Evolutionary conservation across 2,113 vertebrate species (phyloP), one percentile per base, ranked within the genome.

Genomic region (Crotalus tigris): DNA sequence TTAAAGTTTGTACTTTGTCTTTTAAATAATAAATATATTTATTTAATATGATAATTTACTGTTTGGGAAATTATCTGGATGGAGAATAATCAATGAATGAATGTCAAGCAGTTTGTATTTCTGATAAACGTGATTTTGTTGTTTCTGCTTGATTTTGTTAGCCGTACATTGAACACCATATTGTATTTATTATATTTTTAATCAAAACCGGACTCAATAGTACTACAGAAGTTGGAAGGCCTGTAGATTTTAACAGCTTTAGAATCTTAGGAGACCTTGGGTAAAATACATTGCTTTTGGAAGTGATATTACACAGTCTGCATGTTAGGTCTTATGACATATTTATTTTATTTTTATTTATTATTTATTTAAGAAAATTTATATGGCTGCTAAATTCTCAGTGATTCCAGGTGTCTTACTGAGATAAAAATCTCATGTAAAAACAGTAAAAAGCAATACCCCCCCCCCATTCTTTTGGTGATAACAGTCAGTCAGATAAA

Each of bases 251-350:
- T 57, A 58, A 91, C 1, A 5, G 19, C 0, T 57, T 9, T 0
- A 0, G 29, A 24, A 55, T 64, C 0, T 12, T n/a, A 58, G 21
- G 54, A 57, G 2, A 6, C 21, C 23, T 64, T 33, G 19, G 5
- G 23, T 85, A 86, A 10, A 19, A 0, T 0, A 0, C 5, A 5
- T 5, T 59, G 24, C 0, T 1, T n/a, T 21, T 91, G 51, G 10
- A 8, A 17, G 15, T 3, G 81, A 0, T 59, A 29, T 0, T 0
- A 0, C 19, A 57, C 69, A 69, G 64, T 17, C 12, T 69, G 13
- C 64, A 33, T 15, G 64, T 69, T 69, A 33, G 13, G 13, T 69
- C 29, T 69, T 69, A 69, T 69, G 29, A 15, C 64, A 69, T 69
- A 69, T 69, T 69, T 61, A 61, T 61, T 61, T 61, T 61, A 26